A percentile compares a stretch with the other conserved stretches of the same genome.
Conservation (phyloP, 1,140 invertebrate species). For the Drosophila orosa region DNA sequence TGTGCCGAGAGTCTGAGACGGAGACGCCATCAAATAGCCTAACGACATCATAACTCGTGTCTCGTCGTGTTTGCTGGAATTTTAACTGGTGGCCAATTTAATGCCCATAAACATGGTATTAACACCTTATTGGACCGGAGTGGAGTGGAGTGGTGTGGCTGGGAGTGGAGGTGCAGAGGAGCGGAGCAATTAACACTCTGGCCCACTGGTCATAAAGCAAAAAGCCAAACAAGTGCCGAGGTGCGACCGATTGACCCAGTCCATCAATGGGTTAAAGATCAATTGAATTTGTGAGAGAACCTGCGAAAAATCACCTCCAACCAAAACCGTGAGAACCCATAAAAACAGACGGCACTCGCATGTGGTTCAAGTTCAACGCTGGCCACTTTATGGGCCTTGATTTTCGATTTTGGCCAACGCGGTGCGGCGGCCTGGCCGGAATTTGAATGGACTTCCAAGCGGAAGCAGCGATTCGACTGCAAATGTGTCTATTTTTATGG, state of each 20-base stretch:
- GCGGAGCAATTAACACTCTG: slow-evolving; percentile 75
- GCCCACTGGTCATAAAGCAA: slow-evolving; percentile 64
- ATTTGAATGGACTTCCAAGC: slow-evolving; percentile 23
- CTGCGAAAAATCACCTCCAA: slow-evolving; percentile 1
- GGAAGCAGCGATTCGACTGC: slow-evolving; percentile 40
- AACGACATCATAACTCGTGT: slow-evolving; percentile 70
- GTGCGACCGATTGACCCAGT: slow-evolving; percentile 43
- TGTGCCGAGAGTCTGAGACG: slow-evolving; percentile 12
- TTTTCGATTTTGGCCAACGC: slow-evolving; percentile 45
- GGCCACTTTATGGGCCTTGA: slow-evolving; percentile 46
- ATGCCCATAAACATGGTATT: slow-evolving; percentile 77
- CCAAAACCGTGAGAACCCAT: slow-evolving; percentile 46
- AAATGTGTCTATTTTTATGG: slow-evolving; percentile 68
- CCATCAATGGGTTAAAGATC: slow-evolving; percentile 37
- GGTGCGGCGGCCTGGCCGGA: slow-evolving; percentile 16
- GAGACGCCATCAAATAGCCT: slow-evolving; percentile 57
- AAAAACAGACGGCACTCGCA: slow-evolving; percentile 30
- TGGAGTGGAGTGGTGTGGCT: slow-evolving; percentile 37
- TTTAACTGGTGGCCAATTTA: slow-evolving; percentile 77
- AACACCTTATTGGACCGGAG: slow-evolving; percentile 70
- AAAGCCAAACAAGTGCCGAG: slow-evolving; percentile 38
- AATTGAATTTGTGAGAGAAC: slow-evolving; percentile 1
- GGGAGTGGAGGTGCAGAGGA: background rate
- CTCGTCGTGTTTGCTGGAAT: slow-evolving; percentile 53
- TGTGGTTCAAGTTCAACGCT: slow-evolving; percentile 54